A percentile compares a stretch with the other conserved stretches of the same genome.
phyloP scores from a whole-genome alignment of 1,140 invertebrate genomes.

The Scaptodrosophila lebanonensis region DNA sequence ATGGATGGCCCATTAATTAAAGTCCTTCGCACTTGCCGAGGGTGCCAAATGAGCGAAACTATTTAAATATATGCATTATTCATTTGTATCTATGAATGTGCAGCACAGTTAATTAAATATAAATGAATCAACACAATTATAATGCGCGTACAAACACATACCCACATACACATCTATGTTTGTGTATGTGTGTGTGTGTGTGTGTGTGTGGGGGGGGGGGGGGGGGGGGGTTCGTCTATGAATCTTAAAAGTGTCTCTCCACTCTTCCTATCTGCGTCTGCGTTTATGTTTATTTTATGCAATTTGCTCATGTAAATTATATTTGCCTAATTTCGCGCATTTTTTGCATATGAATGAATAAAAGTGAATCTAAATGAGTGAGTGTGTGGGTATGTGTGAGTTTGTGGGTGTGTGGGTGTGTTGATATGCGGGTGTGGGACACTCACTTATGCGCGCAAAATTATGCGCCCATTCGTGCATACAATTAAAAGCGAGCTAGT shows the following conservation, averaged over 20 bases:
- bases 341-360: constrained; percentile 6
- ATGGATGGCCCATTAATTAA: too few species aligned
- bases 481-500: constrained; percentile 31
- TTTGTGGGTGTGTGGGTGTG: too few species aligned
- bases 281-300: constrained; percentile 34
- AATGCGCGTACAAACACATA: too few species aligned
- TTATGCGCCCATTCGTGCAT: constrained; percentile 32
- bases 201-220: too few species aligned
- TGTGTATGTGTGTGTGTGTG: too few species aligned
- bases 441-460: too few species aligned
- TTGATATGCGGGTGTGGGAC: too few species aligned
- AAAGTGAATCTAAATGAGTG: background rate
- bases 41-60: too few species aligned
- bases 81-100: constrained; percentile 8
- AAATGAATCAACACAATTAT: constrained; percentile 9
- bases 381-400: background rate
- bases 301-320: constrained; percentile 37
- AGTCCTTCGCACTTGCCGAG: too few species aligned
- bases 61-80: too few species aligned
- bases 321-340: constrained; percentile 37
- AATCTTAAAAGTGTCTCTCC: constrained; percentile 8
- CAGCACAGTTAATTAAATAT: constrained; percentile 15
- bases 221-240: too few species aligned
- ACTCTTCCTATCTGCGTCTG: too few species aligned
- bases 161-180: background rate